A percentile compares a stretch with the other conserved stretches of the same genome.
phyloP scores from a whole-genome alignment of 1,140 invertebrate species.

The Amyelois transitella region DNA sequence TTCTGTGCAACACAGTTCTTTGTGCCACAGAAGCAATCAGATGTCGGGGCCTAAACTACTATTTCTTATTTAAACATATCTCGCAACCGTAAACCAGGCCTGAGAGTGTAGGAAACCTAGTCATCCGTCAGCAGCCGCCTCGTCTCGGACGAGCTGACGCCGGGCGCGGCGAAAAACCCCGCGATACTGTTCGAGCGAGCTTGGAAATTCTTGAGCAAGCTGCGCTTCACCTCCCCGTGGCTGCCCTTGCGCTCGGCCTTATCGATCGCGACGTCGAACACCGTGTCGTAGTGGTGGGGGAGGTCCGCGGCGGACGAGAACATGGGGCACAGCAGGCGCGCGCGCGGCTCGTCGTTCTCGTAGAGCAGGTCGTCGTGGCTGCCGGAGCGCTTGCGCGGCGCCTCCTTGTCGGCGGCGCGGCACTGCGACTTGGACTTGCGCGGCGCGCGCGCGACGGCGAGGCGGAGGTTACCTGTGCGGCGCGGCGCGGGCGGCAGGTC shows the following conservation, averaged over 20 bases:
- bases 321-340: conserved; percentile 41
- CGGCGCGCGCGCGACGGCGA: conserved; percentile 22
- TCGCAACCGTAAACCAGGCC: background rate
- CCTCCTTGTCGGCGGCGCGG: conserved; percentile 16
- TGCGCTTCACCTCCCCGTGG: conserved; percentile 38
- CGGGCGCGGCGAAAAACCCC: conserved; percentile 38
- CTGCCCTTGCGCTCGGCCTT: conserved; percentile 26
- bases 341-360: conserved; percentile 31
- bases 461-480: conserved; percentile 77
- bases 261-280: conserved; percentile 33
- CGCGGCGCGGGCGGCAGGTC: conserved; percentile 72
- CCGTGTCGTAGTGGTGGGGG: conserved; percentile 48
- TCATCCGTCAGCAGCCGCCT: conserved; percentile 42
- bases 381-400: conserved; percentile 40
- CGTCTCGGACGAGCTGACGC: conserved; percentile 46
- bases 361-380: conserved; percentile 56
- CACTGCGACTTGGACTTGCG: conserved; percentile 51
- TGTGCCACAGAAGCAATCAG: no score
- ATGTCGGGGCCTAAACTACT: no score
- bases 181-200: conserved; percentile 50
- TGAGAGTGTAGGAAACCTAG: background rate
- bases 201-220: conserved; percentile 41
- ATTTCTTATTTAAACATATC: background rate
- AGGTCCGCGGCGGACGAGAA: conserved; percentile 35
- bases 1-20: no score